Evolutionary conservation across 1,140 invertebrate species (phyloP), one percentile per base, ranked within the genome.

Genomic region (Heliconius hermathena): DNA sequence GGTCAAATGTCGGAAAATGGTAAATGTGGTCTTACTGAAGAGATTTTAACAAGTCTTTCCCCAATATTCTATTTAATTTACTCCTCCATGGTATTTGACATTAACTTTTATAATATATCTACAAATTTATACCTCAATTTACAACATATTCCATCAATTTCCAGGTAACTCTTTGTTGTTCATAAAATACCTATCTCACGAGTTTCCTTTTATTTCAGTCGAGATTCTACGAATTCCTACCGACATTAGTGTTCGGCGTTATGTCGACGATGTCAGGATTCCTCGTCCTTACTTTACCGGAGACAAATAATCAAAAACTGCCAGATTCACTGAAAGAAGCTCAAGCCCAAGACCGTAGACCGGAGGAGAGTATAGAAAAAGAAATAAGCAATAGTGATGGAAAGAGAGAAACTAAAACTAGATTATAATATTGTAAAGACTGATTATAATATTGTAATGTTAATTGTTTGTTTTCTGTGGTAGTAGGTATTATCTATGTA

Each of bases 251-350:
- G 4, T 98, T 97, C 86, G 97, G 96, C 0, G 88, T 93, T 18
- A 96, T 97, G 94, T 95, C 96, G 0, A 86, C 97, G 2, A 83
- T 96, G 16, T 96, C 96, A 3, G 96, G 95, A 1, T 85, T 95
- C n/a, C 84, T 97, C 1, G 95, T 95, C 2, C 87, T 97, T 1
- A 94, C 95, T 6, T 93, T 97, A 71, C 97, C 97, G 2, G 97
- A 97, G 91, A 97, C 97, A 9, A 93, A 96, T 33, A 95, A 96
- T 78, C 94, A 94, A 79, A 95, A 96, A 81, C 89, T 97, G 75
- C 97, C 97, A 0, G 97, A 97, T 77, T 96, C 96, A 0, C 90
- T 97, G 18, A 95, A 96, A 81, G 96, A 97, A 84, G 96, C 96
- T 9, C 95, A 96, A 5, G 95, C 95, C 22, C 89, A 95, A 74